Evolutionary conservation across 2,797 vertebrate genomes (phyloP), one percentile per base, ranked within the genome.

Genomic region (Coracias cyanogaster): DNA sequence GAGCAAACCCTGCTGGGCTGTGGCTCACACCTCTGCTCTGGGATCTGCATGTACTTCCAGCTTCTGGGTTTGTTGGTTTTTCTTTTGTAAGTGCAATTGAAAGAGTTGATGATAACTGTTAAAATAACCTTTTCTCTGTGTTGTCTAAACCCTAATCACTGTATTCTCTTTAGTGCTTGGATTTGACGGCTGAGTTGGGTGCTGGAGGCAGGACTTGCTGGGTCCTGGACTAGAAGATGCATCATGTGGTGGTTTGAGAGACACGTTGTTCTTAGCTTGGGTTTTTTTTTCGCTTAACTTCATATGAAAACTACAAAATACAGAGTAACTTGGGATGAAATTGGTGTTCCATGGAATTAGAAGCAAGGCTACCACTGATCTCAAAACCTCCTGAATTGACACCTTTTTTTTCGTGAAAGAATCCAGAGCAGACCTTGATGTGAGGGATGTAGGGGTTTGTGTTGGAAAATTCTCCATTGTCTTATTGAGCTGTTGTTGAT

Each of bases 401-500:
- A n/a, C 15, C n/a, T 28, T 46, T 35, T n/a, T 58, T 22, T 46
- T 39, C 39, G 61, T n/a, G 22, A 41, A 85, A 52, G 29, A 67
- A 33, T 57, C 9, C 58, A 80, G 76, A 85, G 10, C 21, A 87
- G 72, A 48, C 43, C 28, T 69, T 58, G 62, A 24, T 51, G 52
- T 51, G 43, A 58, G 61, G 24, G 37, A n/a, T 26, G 7, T 14
- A 28, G 45, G 2, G 29, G 4, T 95, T 93, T 96, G 95, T 96
- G 91, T 95, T 96, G 96, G 96, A 97, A 97, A 96, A 94, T 94
- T 82, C 79, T 83, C 66, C 2, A 0, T 86, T 90, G 58, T 77
- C 39, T 88, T 90, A 97, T 97, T 80, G 96, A 97, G 48, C 95
- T 93, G 89, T 90, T 96, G 83, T 96, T 96, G 89, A 93, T 94